Conservation (phyloP, 2,888 invertebrate species). For the Nomada flava region DNA sequence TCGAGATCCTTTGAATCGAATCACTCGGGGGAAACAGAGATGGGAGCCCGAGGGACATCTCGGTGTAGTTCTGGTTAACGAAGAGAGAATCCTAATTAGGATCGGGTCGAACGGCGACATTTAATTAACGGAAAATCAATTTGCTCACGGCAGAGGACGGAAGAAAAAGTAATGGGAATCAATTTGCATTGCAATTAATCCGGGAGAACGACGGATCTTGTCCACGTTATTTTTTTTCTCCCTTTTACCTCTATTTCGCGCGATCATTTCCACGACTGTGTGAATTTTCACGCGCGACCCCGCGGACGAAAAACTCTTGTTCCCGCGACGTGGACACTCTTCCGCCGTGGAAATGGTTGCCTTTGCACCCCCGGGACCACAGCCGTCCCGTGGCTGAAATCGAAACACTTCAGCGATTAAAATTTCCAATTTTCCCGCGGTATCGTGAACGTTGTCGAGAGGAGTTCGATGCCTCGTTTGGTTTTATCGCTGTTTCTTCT, state of each 20-base stretch:
- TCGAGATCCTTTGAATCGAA: conserved; percentile 35
- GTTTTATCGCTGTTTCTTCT: background rate
- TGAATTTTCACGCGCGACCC: conserved; percentile 18
- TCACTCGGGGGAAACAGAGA: background rate
- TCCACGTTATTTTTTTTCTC: background rate
- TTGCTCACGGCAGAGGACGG: conserved; percentile 2
- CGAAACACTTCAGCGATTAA: conserved; percentile 4
- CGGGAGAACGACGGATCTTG: conserved; percentile 28
- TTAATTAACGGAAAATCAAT: conserved; percentile 65
- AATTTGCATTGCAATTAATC: conserved; percentile 63
- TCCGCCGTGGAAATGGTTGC: background rate
- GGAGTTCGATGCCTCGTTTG: background rate
- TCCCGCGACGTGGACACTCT: background rate
- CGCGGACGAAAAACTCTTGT: background rate
- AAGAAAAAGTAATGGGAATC: conserved; percentile 38
- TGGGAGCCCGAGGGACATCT: background rate
- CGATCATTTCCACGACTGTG: background rate
- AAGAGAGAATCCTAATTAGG: conserved; percentile 60
- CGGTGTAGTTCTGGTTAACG: conserved; percentile 33
- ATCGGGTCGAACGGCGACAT: conserved; percentile 54
- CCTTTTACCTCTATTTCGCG: background rate
- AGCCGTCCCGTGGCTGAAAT: background rate
- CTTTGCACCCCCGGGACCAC: background rate
- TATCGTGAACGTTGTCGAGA: background rate
- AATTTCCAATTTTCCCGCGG: conserved; percentile 1